Evolutionary conservation across 2,797 vertebrate genomes (phyloP).

Genomic region (Alexandromys oeconomus): DNA sequence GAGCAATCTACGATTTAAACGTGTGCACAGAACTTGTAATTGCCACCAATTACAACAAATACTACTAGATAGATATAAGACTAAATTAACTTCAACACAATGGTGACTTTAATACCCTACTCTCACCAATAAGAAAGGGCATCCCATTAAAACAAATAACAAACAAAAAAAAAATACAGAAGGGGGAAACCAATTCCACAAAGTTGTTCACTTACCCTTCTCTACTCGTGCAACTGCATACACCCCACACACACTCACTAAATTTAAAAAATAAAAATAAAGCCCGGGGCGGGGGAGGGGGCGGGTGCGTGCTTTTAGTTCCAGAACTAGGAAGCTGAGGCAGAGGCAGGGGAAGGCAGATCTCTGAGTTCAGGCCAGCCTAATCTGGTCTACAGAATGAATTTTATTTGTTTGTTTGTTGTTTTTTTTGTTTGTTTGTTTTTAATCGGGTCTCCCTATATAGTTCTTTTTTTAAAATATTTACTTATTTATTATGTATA

Average conservation of each 20-base stretch:
- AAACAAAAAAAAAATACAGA: neutral
- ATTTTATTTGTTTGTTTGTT: too few relatives aligned
- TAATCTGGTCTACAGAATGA: neutral
- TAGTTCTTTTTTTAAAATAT: too few relatives aligned
- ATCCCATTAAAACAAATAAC: neutral
- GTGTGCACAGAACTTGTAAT: neutral
- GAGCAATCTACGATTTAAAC: neutral
- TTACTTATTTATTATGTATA: too few relatives aligned
- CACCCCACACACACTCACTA: neutral
- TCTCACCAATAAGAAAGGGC: neutral
- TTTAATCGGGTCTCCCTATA: too few relatives aligned
- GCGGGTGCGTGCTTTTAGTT: neutral
- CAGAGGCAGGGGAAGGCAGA: neutral
- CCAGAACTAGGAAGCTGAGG: neutral
- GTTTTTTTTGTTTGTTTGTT: too few relatives aligned
- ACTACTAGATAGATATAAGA: neutral
- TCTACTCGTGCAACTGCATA: neutral
- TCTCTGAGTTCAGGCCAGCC: neutral
- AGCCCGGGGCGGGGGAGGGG: neutral
- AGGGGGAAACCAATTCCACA: neutral
- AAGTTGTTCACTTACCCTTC: neutral
- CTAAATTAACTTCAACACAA: neutral
- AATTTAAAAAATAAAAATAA: neutral
- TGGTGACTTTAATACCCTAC: neutral
- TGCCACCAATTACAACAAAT: neutral